Base-by-base conservation (phyloP, 2,113 vertebrate species). In the Lasiurus borealis region DNA sequence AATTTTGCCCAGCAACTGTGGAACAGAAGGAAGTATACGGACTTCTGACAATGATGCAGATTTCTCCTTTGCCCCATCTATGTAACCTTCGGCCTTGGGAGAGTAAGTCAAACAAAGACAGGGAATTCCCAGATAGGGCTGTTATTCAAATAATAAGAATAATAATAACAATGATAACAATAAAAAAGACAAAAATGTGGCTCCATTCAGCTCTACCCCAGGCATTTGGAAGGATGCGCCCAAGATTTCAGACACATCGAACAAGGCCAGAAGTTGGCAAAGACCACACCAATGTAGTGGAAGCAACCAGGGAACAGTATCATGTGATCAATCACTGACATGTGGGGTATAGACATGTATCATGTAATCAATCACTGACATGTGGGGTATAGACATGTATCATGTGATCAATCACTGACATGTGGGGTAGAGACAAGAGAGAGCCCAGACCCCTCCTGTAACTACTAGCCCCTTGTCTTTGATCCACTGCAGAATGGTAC, bases 221-320 rank as follows among this genome's bases (percentile, higher is more conserved):
- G 16, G 62, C n/a, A 66, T 57, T 36, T 62, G 50, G 16, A 25
- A 87, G 21, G 21, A 52, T 34, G 40, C 0, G 11, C 16, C 6
- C 29, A 84, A 89, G 36, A 62, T 77, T 81, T 87, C 50, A 95
- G 72, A 85, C 14, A 87, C 27, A 59, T 29, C 23, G 50, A 90
- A 80, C 23, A 50, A 72, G 52, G 85, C 44, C 19, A 68, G 62
- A 77, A 91, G 18, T 66, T 94, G 27, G 36, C 73, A 89, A 82
- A 91, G 62, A 77, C 29, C 25, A 69, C 59, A 44, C 21, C 6
- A 81, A 85, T 10, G 18, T 48, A 88, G 25, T 36, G 40, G 34
- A 91, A 85, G 48, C 36, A 76, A 75, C 29, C 40, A 76, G 50
- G 64, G 6, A 91, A 59, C 13, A 44, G 48, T 71, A 54, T 84